A percentile compares a stretch with the other conserved stretches of the same genome.
These are phyloP conservation scores for Platycheirus rosarum DNA, from an alignment of 2,888 invertebrate genomes.

Conservation along the genomic window DNA sequence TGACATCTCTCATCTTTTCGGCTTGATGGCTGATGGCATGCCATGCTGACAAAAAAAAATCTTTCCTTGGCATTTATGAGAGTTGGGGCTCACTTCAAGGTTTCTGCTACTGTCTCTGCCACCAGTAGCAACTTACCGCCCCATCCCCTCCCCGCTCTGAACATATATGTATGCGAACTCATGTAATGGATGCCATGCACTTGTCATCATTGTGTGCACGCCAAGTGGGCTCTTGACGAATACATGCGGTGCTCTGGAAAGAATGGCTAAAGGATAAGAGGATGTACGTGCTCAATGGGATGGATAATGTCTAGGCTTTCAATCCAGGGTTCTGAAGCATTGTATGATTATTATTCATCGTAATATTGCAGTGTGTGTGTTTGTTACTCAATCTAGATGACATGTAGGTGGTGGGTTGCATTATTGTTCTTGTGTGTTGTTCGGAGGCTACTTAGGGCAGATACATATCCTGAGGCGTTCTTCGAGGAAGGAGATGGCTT, in stretches of 20 bases:
- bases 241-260: constrained; percentile 56
- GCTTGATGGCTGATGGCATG: constrained; percentile 62
- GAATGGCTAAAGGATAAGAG: constrained; percentile 72
- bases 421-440: neutral
- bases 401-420: constrained; percentile 33
- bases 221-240: constrained; percentile 69
- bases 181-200: constrained; percentile 72
- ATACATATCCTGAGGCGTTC: constrained; percentile 49
- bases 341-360: constrained; percentile 66
- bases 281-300: constrained; percentile 74
- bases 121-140: neutral
- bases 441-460: constrained; percentile 55
- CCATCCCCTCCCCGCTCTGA: neutral
- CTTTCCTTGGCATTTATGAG: constrained; percentile 36
- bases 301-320: constrained; percentile 73
- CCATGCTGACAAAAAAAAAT: constrained; percentile 50
- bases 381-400: constrained; percentile 58
- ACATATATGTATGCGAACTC: constrained; percentile 48
- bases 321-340: constrained; percentile 55
- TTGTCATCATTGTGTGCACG: constrained; percentile 70
- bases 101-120: neutral
- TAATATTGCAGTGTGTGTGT: constrained; percentile 41
- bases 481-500: constrained; percentile 37
- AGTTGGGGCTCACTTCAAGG: constrained; percentile 8
- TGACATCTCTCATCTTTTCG: constrained; percentile 74